phyloP scores from a whole-genome alignment of 2,797 vertebrate species.

The Bryconaethiops microstoma region DNA sequence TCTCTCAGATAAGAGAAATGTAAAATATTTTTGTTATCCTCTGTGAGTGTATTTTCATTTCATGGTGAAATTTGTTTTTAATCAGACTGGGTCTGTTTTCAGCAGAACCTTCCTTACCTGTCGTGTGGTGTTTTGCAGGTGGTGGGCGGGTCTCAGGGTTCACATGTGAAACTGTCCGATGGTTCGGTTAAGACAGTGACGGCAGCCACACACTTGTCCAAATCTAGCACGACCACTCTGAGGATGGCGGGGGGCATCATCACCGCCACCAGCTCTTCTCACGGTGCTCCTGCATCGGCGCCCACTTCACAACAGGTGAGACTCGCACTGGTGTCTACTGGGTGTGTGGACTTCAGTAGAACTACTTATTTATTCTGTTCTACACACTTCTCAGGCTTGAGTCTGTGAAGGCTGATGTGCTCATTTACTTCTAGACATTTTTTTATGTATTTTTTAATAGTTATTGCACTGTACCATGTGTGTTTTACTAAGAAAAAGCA shows the following conservation, averaged over 20 bases:
- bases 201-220: conserved; percentile 85
- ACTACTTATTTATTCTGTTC: neutral
- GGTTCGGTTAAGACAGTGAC: conserved; percentile 87
- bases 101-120: neutral
- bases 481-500: no score
- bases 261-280: conserved; percentile 83
- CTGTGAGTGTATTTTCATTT: no score
- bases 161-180: conserved; percentile 92
- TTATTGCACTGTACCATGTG: no score
- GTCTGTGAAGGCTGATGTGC: neutral
- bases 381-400: neutral
- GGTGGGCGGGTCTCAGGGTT: conserved; percentile 81
- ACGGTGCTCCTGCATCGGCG: conserved; percentile 65
- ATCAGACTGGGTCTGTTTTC: no score
- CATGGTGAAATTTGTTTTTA: neutral
- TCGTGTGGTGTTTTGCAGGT: conserved; percentile 66
- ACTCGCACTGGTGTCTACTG: neutral
- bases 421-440: neutral
- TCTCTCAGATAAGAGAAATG: no score
- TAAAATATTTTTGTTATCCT: no score
- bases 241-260: conserved; percentile 94
- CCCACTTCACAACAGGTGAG: conserved; percentile 50
- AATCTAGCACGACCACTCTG: conserved; percentile 91
- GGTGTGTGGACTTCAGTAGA: no score
- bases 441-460: no score